Conservation (phyloP, 2,797 vertebrate genomes). For the Gallinago nigripennis region DNA sequence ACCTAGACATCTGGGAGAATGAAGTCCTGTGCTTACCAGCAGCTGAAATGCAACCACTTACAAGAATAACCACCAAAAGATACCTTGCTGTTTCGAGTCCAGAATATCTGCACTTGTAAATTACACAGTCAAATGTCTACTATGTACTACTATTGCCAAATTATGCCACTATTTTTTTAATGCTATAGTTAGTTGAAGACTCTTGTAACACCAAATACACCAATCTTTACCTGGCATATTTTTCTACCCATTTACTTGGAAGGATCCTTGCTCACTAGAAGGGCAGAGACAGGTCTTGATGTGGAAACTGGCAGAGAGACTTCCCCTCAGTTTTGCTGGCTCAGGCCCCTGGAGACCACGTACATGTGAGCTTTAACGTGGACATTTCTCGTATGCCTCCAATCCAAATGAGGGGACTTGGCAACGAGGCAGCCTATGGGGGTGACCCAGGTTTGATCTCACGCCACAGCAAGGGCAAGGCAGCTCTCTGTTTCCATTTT, state of each 20-base stretch:
- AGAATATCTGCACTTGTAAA: neutral
- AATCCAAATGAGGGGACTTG: fast-evolving
- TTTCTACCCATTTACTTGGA: neutral
- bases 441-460: neutral
- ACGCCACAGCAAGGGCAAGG: neutral
- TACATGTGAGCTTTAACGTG: neutral
- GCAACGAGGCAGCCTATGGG: neutral
- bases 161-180: neutral
- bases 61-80: neutral
- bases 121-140: neutral
- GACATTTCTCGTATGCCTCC: fast-evolving
- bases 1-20: neutral
- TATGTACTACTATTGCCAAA: too few relatives aligned
- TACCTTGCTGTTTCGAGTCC: neutral
- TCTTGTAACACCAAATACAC: neutral
- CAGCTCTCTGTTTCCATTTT: conserved; percentile 44
- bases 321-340: neutral
- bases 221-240: neutral
- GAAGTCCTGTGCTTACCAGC: neutral
- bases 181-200: neutral
- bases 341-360: neutral
- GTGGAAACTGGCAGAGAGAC: neutral
- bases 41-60: neutral
- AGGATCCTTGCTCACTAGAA: neutral
- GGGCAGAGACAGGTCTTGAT: neutral